Conservation (phyloP, 2,888 invertebrate genomes). For the Suillia variegata region DNA sequence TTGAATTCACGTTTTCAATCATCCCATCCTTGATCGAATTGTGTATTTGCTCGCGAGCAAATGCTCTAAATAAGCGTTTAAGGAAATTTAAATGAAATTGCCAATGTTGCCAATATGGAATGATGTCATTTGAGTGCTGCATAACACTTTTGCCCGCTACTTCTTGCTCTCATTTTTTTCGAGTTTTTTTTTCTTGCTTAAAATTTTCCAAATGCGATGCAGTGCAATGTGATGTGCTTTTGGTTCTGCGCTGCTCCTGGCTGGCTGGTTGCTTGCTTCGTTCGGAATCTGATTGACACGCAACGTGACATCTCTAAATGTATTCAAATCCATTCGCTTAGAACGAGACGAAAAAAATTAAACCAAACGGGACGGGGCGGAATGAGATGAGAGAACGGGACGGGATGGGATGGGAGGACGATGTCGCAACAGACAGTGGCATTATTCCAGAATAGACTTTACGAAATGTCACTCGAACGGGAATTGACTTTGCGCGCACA, state of each 20-base stretch:
- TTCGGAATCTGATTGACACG: slow-evolving; percentile 31
- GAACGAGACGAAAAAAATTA: not conserved
- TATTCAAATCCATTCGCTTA: slow-evolving; percentile 3
- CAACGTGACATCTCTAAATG: slow-evolving; percentile 32
- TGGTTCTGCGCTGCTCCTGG: not conserved
- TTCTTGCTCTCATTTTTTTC: not conserved
- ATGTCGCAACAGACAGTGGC: not conserved
- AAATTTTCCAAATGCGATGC: not conserved
- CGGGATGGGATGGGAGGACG: not conserved
- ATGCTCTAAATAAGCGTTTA: not conserved
- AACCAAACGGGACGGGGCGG: too few species aligned
- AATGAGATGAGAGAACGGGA: not conserved
- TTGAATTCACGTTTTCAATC: too few species aligned
- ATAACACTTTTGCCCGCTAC: not conserved
- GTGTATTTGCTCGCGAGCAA: not conserved
- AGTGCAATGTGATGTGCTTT: not conserved
- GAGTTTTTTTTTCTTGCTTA: too few species aligned
- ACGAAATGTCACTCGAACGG: not conserved
- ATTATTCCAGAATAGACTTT: too few species aligned
- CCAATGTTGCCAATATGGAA: not conserved
- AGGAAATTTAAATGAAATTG: not conserved
- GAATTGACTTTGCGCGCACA: slow-evolving; percentile 12
- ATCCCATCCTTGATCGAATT: too few species aligned
- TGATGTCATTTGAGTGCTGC: too few species aligned
- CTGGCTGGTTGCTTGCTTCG: slow-evolving; percentile 15